Conservation (phyloP, 2,888 invertebrate genomes). For the Dynastes hyllus region DNA sequence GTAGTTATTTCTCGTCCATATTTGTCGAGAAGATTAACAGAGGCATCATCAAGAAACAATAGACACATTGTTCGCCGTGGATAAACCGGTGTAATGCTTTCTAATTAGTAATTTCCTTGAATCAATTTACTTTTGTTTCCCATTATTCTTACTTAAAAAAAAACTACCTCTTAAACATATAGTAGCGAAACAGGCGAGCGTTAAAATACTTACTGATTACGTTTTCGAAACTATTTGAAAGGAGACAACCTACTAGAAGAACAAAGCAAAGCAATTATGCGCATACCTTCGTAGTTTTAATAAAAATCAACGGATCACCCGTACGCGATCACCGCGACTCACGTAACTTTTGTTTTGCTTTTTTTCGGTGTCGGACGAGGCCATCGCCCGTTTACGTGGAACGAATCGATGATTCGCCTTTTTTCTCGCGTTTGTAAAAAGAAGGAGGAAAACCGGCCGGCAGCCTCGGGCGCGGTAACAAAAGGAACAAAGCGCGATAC, state of each 20-base stretch:
- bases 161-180: neutral
- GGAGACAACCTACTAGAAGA: neutral
- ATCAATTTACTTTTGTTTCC: too few relatives aligned
- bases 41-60: too few relatives aligned
- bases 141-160: too few relatives aligned
- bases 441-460: neutral
- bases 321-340: constrained; percentile 5
- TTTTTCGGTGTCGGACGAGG: neutral
- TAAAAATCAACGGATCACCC: constrained; percentile 17
- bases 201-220: neutral
- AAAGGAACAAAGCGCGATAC: neutral
- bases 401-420: constrained; percentile 17
- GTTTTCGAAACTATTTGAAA: too few relatives aligned
- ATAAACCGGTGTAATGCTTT: too few relatives aligned
- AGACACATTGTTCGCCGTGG: too few relatives aligned
- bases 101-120: too few relatives aligned
- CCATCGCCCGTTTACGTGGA: constrained; percentile 20
- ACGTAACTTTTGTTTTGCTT: constrained; percentile 20
- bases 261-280: constrained; percentile 1
- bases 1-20: too few relatives aligned
- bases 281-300: constrained; percentile 3
- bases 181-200: neutral
- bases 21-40: too few relatives aligned
- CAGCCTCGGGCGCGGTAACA: neutral
- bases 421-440: constrained; percentile 3